Evolutionary conservation across 2,888 invertebrate species (phyloP), one percentile per base, ranked within the genome.

Genomic region (Spicauda simplicius): DNA sequence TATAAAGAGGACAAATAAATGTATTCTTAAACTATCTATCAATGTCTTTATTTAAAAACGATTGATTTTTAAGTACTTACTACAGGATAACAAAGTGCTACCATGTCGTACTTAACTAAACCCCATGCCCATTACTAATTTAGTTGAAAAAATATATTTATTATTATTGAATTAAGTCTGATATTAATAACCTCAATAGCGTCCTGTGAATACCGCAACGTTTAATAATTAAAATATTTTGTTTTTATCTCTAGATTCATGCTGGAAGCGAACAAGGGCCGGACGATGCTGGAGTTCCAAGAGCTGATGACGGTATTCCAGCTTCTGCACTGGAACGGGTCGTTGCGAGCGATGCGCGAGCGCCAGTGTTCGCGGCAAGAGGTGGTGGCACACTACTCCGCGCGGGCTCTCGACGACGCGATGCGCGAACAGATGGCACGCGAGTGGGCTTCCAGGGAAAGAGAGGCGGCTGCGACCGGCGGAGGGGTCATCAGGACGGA

Each of bases 271-370:
- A 97, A 97, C 88, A 98, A 97, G 74, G 98, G 98, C 12, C 95
- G 98, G 73, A 98, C 98, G 63, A 98, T 98, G 98, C 94, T 98
- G 73, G 98, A 98, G 88, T 98, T 98, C 93, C 98, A 98, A 89
- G 98, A 98, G 86, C 92, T 98, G 80, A 98, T 98, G 98, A 98
- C 98, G n/a, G 98, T 98, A 58, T 98, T 98, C 91, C 98, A 98
- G 91, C 94, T 98, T 74, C 94, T 98, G 63, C 98, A 98, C 90
- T 98, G 98, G 98, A 98, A 98, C 87, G 98, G 98, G n/a, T 98
- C 97, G 74, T 90, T 98, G 77, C 97, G 98, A 78, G 98, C 98
- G 55, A 98, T 98, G 98, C 94, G 98, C 57, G 98, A 98, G 87
- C 95, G 98, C 55, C 98, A 98, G 86, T 98, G 98, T 89, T 98